Base-by-base conservation (phyloP, 2,888 invertebrate species). In the Acrocyrtus sp. region DNA sequence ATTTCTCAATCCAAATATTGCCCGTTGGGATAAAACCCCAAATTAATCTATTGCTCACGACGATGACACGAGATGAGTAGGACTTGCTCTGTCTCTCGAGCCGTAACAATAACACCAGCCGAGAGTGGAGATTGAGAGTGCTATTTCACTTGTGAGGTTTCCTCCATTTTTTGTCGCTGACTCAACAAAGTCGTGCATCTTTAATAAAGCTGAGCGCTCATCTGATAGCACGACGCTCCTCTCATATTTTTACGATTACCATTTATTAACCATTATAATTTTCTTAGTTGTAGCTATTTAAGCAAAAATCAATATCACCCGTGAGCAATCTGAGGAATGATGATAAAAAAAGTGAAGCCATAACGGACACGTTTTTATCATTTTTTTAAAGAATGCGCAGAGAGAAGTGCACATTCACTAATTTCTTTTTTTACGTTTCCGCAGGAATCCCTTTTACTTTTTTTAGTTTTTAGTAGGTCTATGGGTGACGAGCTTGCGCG, bases 11-110 rank as follows among this genome's bases (percentile, higher is more conserved):
- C 29, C 27, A 63, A 22, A 57, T 29, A 39, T 41, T 48, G 34
- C 54, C 63, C 54, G 17, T 34, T 56, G 65, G 57, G 58, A 67
- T n/a, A n/a, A 45, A 58, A 34, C 39, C 51, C 39, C 21, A 57
- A 50, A 67, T 58, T 58, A 67, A 67, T 67, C 48, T 67, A 67
- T 43, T 48, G 58, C 67, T 57, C 67, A 67, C 67, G 67, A 65
- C 34, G 17, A 47, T 24, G n/a, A 34, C 34, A 34, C 34, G 12
- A 34, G 6, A 34, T 34, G 34, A 34, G 34, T 34, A n/a, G 34
- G 12, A 34, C 12, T 34, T 34, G 5, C 5, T 8, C 34, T 12
- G 6, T 34, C 12, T 34, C 34, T 34, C 34, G 34, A 34, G 12
- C 34, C 5, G 34, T 12, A 12, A 12, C 5, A 34, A 34, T 12